These are phyloP conservation scores for Labia minor DNA, from an alignment of 2,888 invertebrate species.

Conservation along the genomic window DNA sequence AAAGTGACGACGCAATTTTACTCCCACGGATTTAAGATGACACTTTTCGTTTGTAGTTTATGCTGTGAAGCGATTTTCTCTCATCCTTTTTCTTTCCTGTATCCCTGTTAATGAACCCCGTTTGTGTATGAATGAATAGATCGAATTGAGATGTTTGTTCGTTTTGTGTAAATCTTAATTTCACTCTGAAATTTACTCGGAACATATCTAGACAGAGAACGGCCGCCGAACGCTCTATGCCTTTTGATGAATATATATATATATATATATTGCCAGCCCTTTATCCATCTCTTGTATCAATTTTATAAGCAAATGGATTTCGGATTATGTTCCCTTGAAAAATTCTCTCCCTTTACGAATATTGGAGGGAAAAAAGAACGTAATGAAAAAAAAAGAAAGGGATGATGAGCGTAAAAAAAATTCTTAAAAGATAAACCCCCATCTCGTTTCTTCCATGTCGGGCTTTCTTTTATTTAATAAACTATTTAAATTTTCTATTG, in stretches of 20 bases:
- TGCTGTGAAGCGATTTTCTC: not conserved
- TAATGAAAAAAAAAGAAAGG: not conserved
- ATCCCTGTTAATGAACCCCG: not conserved
- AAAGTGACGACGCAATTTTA: too few relatives aligned
- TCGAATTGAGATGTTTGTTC: conserved; percentile 1
- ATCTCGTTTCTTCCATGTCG: not conserved
- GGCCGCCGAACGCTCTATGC: not conserved
- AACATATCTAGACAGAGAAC: too few relatives aligned
- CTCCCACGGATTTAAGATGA: not conserved
- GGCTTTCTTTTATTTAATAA: not conserved
- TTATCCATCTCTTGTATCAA: not conserved
- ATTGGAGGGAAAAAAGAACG: not conserved
- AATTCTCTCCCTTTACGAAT: not conserved
- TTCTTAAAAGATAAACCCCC: not conserved
- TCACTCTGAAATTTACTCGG: not conserved
- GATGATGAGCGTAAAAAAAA: not conserved
- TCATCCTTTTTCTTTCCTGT: not conserved
- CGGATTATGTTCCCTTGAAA: not conserved
- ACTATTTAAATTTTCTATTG: not conserved
- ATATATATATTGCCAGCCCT: not conserved
- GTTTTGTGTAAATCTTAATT: conserved; percentile 13
- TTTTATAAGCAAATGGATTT: conserved; percentile 13
- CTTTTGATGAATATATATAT: not conserved
- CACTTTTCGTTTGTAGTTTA: not conserved
- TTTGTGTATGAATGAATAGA: conserved; percentile 3